phyloP scores from a whole-genome alignment of 2,888 invertebrate genomes.

The Neocrepidodera transversa region DNA sequence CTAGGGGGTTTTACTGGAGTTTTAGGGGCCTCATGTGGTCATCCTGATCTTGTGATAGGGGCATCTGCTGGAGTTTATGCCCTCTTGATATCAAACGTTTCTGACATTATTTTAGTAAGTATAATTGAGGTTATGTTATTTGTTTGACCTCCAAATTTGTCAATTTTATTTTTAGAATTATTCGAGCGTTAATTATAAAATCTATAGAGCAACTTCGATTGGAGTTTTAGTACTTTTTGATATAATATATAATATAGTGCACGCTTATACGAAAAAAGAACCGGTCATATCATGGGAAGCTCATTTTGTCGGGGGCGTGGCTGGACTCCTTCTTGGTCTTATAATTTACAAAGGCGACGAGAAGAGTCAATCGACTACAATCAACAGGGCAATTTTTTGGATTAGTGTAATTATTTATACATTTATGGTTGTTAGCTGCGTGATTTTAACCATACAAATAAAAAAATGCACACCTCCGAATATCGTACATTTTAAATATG shows the following conservation, averaged over 20 bases:
- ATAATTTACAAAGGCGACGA: conserved; percentile 27
- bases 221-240: conserved; percentile 71
- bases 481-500: conserved; percentile 41
- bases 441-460: conserved; percentile 45
- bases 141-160: conserved; percentile 45
- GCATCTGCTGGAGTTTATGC: conserved; percentile 93
- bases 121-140: conserved; percentile 47
- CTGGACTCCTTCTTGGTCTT: conserved; percentile 69
- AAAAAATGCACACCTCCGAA: conserved; percentile 47
- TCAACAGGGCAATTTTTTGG: conserved; percentile 41
- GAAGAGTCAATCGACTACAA: conserved; percentile 9
- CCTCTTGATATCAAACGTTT: conserved; percentile 83
- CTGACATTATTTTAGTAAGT: conserved; percentile 78
- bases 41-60: conserved; percentile 83
- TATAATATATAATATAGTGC: conserved; percentile 65
- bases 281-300: conserved; percentile 74
- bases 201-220: conserved; percentile 67
- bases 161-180: conserved; percentile 60
- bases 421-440: conserved; percentile 39
- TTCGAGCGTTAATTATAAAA: conserved; percentile 57
- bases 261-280: conserved; percentile 59
- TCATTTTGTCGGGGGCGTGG: conserved; percentile 72
- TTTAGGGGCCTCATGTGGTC: conserved; percentile 76
- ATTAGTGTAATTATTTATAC: conserved; percentile 41
- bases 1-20: conserved; percentile 80